A percentile compares a stretch with the other conserved stretches of the same genome.
phyloP scores from a whole-genome alignment of 2,888 invertebrate genomes.

The Thyatira batis region DNA sequence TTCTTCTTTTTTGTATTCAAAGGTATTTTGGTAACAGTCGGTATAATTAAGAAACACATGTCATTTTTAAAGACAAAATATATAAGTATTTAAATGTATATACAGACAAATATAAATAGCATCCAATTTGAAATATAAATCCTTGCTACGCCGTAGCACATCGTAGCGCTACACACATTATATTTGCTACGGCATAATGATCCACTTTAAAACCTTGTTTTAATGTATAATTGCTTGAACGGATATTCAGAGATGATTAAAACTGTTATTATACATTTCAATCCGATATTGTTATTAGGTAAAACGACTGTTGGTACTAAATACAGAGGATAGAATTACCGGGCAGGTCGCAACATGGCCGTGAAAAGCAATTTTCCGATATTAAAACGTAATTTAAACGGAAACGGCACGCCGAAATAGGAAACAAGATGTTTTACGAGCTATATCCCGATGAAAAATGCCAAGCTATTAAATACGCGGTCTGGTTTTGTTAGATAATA shows the following conservation, averaged over 20 bases:
- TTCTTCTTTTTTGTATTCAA: conserved; percentile 18
- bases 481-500: background rate
- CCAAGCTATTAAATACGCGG: background rate
- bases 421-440: conserved; percentile 20
- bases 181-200: background rate
- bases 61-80: too few relatives aligned
- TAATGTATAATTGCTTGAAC: too few relatives aligned
- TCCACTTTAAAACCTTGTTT: background rate
- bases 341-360: background rate
- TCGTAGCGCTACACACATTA: background rate
- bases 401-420: conserved; percentile 10
- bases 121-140: background rate
- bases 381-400: conserved; percentile 35
- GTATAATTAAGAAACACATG: background rate
- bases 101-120: too few relatives aligned
- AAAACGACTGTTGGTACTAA: too few relatives aligned
- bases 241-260: background rate
- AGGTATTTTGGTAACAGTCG: conserved; percentile 17
- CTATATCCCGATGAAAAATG: conserved; percentile 7
- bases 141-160: background rate
- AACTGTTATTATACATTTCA: background rate
- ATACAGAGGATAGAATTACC: background rate
- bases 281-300: background rate
- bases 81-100: too few relatives aligned
- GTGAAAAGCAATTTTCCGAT: conserved; percentile 30